Evolutionary conservation across 2,797 vertebrate species (phyloP), one percentile per base, ranked within the genome.

Genomic region (Spinus pinus): DNA sequence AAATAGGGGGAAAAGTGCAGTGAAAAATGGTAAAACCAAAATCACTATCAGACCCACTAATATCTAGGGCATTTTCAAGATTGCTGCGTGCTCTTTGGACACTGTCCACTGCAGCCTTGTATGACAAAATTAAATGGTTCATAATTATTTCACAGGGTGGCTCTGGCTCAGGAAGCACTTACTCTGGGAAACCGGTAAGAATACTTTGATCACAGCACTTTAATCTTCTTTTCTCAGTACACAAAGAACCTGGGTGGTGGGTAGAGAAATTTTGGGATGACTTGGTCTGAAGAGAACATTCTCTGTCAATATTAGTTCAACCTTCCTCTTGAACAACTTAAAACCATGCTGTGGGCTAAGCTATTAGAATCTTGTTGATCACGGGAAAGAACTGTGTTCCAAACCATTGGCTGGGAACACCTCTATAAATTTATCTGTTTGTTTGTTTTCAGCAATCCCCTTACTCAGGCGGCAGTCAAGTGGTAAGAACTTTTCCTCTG

Each of bases 101-200:
- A 2, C 18, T 27, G 31, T 58, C 86, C 39, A 62, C n/a, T 75
- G 18, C 24, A 49, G 50, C n/a, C 16, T 75, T 7, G 6, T 61
- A 44, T 23, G 56, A 61, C 17, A 84, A 41, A 93, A 88, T 56
- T 70, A 86, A 95, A 64, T 19, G 6, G 12, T 31, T 93, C 58
- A 14, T 72, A 49, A 74, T 91, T 83, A 41, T 61, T 92, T 86
- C 66, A 56, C 72, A 97, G 95, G 88, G 94, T 41, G 77, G 10
- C 37, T 94, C 88, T 86, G 46, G 35, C 53, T 86, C 94, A 61
- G 94, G 90, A 95, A 86, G 50, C 88, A 93, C 70, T 83, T 94
- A 93, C 11, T 86, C 92, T 73, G 94, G 88, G 47, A 94, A 94
- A 75, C 61, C 22, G 61, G 94, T 96, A 93, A 90, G 92, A 70